Evolutionary conservation across 1,140 invertebrate genomes (phyloP).

Genomic region (Tachypleus tridentatus): DNA sequence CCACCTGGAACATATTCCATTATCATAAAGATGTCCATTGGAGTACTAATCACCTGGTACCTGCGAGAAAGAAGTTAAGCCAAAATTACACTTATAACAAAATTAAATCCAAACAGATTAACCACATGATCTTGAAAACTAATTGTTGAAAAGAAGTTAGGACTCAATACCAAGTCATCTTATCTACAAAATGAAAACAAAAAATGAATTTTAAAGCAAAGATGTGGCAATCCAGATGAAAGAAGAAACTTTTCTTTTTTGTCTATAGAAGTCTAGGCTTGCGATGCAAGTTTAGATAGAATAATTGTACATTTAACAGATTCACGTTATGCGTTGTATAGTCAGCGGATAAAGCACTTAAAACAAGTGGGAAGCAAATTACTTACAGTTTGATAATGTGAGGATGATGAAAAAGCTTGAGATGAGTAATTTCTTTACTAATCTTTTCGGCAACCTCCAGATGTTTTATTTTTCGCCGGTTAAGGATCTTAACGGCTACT

Average conservation of each 20-base stretch:
- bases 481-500: constrained; percentile 97
- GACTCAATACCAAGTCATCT: too few species aligned
- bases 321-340: too few species aligned
- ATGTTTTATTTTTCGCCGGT: constrained; percentile 97
- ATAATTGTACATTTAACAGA: too few species aligned
- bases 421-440: constrained; percentile 94
- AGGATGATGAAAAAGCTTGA: constrained; percentile 96
- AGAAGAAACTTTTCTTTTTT: too few species aligned
- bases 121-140: too few species aligned
- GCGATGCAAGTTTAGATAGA: too few species aligned
- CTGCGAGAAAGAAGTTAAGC: constrained; percentile 27
- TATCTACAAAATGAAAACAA: too few species aligned
- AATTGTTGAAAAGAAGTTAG: neutral
- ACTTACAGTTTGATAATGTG: constrained; percentile 96
- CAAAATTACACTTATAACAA: too few species aligned
- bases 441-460: constrained; percentile 99
- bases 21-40: constrained; percentile 99
- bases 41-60: constrained; percentile 91
- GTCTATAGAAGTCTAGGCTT: too few species aligned
- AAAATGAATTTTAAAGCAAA: too few species aligned
- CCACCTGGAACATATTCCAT: constrained; percentile 99
- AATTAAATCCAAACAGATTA: too few species aligned
- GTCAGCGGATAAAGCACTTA: neutral
- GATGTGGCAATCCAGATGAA: too few species aligned
- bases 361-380: neutral